Conservation (phyloP, 30 jellyfish, hydroid and myxozoan genomes). For the Aurelia aurita complex sp. Pacific region DNA sequence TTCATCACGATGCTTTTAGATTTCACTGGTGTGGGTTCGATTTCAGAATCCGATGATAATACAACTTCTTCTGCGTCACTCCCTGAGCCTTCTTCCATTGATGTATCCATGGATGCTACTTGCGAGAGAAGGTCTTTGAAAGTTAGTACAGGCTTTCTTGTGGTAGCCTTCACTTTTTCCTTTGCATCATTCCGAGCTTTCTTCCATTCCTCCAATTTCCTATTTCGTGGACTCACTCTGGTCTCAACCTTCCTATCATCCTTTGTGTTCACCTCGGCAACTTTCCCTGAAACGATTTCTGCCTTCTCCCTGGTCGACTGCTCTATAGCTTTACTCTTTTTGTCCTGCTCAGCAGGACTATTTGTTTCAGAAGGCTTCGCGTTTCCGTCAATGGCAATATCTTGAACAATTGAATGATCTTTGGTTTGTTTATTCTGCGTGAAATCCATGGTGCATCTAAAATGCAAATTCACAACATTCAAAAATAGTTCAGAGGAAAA, state of each 20-base stretch:
- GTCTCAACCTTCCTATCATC: not conserved
- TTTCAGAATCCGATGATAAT: not conserved
- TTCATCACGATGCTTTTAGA: not conserved
- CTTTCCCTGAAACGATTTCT: not conserved
- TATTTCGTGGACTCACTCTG: not conserved
- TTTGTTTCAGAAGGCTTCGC: not conserved
- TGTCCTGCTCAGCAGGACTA: not conserved
- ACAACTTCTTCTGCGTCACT: not conserved
- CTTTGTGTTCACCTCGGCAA: not conserved
- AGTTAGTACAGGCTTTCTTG: conserved; percentile 23
- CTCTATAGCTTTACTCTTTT: not conserved
- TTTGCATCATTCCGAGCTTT: not conserved
- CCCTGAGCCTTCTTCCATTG: not conserved
- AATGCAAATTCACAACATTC: not conserved
- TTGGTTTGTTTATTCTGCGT: not conserved
- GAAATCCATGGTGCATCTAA: conserved; percentile 38
- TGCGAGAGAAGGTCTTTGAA: conserved; percentile 21
- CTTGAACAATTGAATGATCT: not conserved
- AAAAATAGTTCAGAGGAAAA: not conserved
- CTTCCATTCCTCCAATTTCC: not conserved
- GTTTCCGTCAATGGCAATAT: not conserved
- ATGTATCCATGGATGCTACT: not conserved
- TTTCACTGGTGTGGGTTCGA: not conserved
- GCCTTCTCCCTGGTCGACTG: not conserved
- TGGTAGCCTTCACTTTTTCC: not conserved